Percentiles rank a stretch among this genome's conserved stretches.
These are phyloP conservation scores for Furnarius figulus DNA, from an alignment of 2,113 vertebrate genomes.

Conservation along the genomic window DNA sequence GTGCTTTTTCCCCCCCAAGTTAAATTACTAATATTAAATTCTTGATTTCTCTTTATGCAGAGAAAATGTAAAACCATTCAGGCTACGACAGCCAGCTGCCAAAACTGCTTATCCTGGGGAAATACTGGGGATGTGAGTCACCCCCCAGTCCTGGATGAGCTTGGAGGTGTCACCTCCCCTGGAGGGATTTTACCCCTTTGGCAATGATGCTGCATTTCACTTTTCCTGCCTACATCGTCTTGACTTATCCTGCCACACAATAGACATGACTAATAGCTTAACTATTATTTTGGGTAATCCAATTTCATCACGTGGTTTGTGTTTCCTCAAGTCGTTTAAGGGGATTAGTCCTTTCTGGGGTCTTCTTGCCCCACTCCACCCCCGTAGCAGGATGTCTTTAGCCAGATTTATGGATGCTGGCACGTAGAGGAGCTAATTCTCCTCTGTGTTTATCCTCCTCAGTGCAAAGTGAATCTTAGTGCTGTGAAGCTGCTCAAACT, in stretches of 20 bases:
- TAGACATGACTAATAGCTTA: constrained; percentile 29
- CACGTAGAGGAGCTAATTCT: not conserved
- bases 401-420: constrained; percentile 26
- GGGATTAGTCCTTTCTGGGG: constrained; percentile 39
- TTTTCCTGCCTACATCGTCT: not conserved
- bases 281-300: constrained; percentile 53
- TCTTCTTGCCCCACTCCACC: not conserved
- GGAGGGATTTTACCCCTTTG: not conserved
- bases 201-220: not conserved
- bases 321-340: not conserved
- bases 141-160: not conserved
- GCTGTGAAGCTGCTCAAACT: not conserved
- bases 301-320: constrained; percentile 14
- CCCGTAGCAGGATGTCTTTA: not conserved
- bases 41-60: not conserved
- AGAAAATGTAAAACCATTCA: not conserved
- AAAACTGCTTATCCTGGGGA: not conserved
- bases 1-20: not conserved
- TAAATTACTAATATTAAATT: not conserved
- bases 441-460: not conserved
- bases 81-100: not conserved
- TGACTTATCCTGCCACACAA: not conserved
- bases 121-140: not conserved
- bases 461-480: not conserved
- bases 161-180: not conserved